phyloP scores from a whole-genome alignment of 2,888 invertebrate species.

The Tenthredo amoena region DNA sequence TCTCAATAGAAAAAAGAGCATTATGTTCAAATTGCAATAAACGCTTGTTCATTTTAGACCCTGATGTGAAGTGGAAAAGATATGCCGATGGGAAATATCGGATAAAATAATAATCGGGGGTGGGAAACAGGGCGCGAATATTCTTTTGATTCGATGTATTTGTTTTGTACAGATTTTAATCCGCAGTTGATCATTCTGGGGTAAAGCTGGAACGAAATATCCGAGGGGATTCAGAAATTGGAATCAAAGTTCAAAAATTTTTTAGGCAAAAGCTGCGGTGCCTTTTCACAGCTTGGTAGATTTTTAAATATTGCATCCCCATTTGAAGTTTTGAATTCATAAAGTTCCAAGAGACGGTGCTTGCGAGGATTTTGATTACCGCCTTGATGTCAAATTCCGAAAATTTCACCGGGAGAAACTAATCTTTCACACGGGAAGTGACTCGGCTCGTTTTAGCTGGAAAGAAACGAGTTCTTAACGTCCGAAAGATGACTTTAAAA shows the following conservation, averaged over 20 bases:
- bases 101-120: not conserved
- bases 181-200: not conserved
- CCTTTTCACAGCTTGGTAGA: not conserved
- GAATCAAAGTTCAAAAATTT: not conserved
- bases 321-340: too few relatives aligned
- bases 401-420: not conserved
- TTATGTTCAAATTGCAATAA: not conserved
- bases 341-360: too few relatives aligned
- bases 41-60: not conserved
- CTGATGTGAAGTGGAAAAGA: not conserved
- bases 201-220: too few relatives aligned
- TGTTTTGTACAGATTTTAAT: not conserved
- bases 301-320: not conserved
- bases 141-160: not conserved
- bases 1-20: not conserved
- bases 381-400: not conserved
- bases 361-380: not conserved
- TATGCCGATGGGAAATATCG: not conserved
- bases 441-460: not conserved
- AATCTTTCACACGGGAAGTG: not conserved
- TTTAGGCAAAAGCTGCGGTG: not conserved
- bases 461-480: not conserved
- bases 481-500: not conserved
- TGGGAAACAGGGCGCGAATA: not conserved
- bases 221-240: too few relatives aligned